Evolutionary conservation across 1,140 invertebrate species (phyloP).

Genomic region (Orchestia grillus): DNA sequence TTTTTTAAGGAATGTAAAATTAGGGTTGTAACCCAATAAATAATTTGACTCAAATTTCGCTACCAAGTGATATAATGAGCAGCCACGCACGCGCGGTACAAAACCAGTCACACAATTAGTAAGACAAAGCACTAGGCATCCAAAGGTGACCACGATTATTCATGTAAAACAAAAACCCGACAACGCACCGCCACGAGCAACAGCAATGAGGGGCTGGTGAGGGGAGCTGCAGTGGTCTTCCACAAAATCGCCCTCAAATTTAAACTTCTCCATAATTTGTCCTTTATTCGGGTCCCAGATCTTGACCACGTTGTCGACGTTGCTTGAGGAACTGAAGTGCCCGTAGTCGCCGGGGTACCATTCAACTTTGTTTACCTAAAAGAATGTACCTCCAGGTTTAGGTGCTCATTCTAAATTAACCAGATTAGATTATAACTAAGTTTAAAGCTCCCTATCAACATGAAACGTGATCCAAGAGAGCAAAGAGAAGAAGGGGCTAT

Average conservation of each 20-base stretch:
- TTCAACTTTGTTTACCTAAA: not conserved
- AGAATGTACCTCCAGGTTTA: not conserved
- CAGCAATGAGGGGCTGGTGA: conserved; percentile 22
- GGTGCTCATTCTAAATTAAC: not conserved
- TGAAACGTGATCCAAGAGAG: too few species aligned
- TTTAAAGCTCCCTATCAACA: not conserved
- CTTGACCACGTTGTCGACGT: not conserved
- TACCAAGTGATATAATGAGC: too few species aligned
- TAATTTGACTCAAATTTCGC: too few species aligned
- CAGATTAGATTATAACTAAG: too few species aligned
- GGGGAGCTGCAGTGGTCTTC: not conserved
- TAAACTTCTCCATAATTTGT: not conserved
- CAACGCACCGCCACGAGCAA: not conserved
- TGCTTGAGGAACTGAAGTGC: not conserved
- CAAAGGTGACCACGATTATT: too few species aligned
- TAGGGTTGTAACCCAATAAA: too few species aligned
- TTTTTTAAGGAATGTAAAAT: too few species aligned
- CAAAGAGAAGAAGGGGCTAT: too few species aligned
- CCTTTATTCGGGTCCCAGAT: not conserved
- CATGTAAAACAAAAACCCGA: not conserved
- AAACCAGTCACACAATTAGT: too few species aligned
- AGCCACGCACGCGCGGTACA: too few species aligned
- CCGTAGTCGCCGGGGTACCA: conserved; percentile 18
- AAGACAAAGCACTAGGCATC: too few species aligned
- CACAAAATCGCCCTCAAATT: not conserved